Base-by-base conservation (phyloP, 2,888 invertebrate species). In the Horisme vitalbata region DNA sequence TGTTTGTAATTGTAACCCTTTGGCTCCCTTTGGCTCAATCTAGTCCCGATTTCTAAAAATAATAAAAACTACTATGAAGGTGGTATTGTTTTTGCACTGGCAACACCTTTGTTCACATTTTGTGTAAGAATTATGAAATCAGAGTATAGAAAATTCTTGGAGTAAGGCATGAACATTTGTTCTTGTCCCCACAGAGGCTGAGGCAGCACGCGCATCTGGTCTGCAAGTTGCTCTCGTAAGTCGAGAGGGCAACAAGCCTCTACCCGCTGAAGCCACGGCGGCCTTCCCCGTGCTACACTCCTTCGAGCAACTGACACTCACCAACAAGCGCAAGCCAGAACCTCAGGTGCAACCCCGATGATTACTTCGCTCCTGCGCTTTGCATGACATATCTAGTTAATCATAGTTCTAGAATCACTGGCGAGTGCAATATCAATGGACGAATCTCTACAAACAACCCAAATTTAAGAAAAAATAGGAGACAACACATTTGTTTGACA, bases 201-300 rank as follows among this genome's bases (percentile, higher is more conserved):
- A 92, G 71, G 97, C 98, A 34, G 97, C 98, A 0, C 91, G 91
- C 28, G 77, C 89, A 20, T 95, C 96, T 0, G 96, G 96, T 7
- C 55, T 97, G 44, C 89, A 92, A 31, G 89, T 92, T 7, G 91
- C 92, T 3, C 76, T 98, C 14, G 92, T 97, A 2, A 86, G 91
- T 41, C 93, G 98, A 52, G 95, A 94, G 52, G 97, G 96, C 38
- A 97, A 97, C 79, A 92, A 91, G 0, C 87, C 93, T 1, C 83
- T 97, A 0, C 91, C 93, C 6, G 92, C 92, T 9, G 93, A 91
- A 3, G 85, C 84, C 35, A 60, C 77, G 1, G 68, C 75, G 6
- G 62, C 80, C 13, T 94, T 91, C 75, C 79, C 89, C 7, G 87
- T 93, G 20, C 81, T 95, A 27, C 84, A 91, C 56, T 91, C 92